A percentile compares a stretch with the other conserved stretches of the same genome.
phyloP scores from a whole-genome alignment of 2,797 vertebrate genomes.

The Prunella strophiata region DNA sequence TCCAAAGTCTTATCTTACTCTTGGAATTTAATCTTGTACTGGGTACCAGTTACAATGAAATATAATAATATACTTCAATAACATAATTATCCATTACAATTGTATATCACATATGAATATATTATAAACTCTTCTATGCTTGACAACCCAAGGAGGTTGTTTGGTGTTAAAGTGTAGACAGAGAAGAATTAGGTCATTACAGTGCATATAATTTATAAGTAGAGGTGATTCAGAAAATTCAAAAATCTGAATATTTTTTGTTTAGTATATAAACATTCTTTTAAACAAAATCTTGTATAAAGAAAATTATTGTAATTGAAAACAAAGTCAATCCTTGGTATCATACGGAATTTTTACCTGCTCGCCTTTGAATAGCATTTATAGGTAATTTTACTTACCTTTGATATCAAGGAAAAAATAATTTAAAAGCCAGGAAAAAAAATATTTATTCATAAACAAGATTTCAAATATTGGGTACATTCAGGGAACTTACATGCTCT shows the following conservation, averaged over 20 bases:
- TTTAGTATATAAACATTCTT: not conserved
- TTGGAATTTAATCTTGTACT: not conserved
- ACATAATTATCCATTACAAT: not conserved
- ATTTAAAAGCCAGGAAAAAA: not conserved
- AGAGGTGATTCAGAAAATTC: not conserved
- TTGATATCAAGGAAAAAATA: not conserved
- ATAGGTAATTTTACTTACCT: not conserved
- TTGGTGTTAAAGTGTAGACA: not conserved
- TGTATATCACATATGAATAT: not conserved
- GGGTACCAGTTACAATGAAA: not conserved
- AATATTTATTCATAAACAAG: not conserved
- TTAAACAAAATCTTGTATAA: not conserved
- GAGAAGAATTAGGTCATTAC: not conserved
- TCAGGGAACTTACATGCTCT: not conserved
- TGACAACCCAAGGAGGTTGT: not conserved
- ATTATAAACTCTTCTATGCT: not conserved
- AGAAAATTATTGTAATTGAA: not conserved
- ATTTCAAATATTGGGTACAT: not conserved
- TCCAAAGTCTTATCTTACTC: not conserved
- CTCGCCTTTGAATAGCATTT: not conserved
- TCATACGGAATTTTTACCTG: not conserved
- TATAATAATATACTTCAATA: not conserved
- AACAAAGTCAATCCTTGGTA: not conserved
- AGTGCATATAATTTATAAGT: not conserved
- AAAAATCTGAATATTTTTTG: not conserved